A percentile compares a stretch with the other conserved stretches of the same genome.
These are phyloP conservation scores for Tiliacea citrago DNA, from an alignment of 2,888 invertebrate genomes.

Conservation along the genomic window DNA sequence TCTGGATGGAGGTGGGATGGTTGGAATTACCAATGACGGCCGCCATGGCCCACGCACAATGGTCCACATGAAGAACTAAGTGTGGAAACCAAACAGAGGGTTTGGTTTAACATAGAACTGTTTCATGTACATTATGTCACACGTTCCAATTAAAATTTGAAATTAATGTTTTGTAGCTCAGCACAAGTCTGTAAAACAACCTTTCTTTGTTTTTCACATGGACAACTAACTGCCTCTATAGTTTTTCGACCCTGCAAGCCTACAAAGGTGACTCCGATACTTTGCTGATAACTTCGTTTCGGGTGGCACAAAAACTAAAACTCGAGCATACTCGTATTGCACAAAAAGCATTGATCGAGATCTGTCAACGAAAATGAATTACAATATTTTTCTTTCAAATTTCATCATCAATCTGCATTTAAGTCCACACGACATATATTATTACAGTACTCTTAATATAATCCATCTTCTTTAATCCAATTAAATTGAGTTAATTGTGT, in stretches of 20 bases:
- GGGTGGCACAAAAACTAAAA: background rate
- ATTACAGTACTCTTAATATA: constrained; percentile 2
- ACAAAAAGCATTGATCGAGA: constrained; percentile 15
- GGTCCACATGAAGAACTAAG: too few relatives aligned
- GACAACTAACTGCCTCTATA: background rate
- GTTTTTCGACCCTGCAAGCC: background rate
- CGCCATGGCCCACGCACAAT: too few relatives aligned
- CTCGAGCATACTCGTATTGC: background rate
- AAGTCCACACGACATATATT: background rate
- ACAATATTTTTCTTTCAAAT: background rate
- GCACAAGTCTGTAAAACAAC: background rate
- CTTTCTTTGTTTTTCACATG: background rate
- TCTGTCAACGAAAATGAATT: background rate
- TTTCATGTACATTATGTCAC: too few relatives aligned
- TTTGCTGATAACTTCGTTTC: background rate
- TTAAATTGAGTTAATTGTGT: background rate
- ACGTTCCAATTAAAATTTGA: background rate
- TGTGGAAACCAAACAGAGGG: too few relatives aligned
- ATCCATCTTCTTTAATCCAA: constrained; percentile 13
- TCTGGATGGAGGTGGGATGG: too few relatives aligned
- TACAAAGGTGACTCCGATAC: background rate
- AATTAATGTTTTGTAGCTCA: background rate
- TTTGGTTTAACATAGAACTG: too few relatives aligned
- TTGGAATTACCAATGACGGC: too few relatives aligned
- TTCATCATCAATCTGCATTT: constrained; percentile 13